A percentile compares a stretch with the other conserved stretches of the same genome.
phyloP scores from a whole-genome alignment of 2,113 vertebrate species.

The Delphinus delphis region DNA sequence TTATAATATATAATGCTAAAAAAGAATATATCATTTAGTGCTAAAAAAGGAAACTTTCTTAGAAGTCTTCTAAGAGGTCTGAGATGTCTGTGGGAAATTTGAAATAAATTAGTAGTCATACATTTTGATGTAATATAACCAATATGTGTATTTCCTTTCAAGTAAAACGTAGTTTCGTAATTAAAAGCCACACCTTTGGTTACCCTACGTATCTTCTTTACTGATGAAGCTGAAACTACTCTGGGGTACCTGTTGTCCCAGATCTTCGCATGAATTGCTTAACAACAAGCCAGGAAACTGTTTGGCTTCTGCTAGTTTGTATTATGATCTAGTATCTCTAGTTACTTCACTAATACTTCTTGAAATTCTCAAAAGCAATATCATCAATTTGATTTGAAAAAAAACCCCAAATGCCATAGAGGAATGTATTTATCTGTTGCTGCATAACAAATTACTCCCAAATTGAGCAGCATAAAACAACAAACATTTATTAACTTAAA shows the following conservation, averaged over 20 bases:
- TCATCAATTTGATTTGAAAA: background rate
- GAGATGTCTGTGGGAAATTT: background rate
- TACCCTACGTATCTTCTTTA: background rate
- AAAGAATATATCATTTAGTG: background rate
- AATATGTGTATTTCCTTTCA: slow-evolving; percentile 14
- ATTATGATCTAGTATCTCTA: background rate
- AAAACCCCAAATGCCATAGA: background rate
- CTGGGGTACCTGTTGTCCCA: background rate
- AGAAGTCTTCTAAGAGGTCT: background rate
- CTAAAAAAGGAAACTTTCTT: background rate
- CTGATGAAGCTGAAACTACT: slow-evolving; percentile 1
- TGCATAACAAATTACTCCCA: background rate
- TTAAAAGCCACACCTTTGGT: slow-evolving; percentile 10
- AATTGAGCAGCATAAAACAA: background rate
- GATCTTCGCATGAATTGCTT: background rate
- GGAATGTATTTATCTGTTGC: background rate
- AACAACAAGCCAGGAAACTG: background rate
- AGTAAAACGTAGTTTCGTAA: background rate
- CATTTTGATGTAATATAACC: background rate
- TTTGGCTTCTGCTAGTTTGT: background rate
- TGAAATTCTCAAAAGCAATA: slow-evolving; percentile 4
- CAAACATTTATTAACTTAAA: background rate
- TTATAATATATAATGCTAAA: background rate
- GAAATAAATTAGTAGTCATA: background rate
- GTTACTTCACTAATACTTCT: background rate